These are phyloP conservation scores for Lymantria monacha DNA, from an alignment of 2,888 invertebrate genomes.

Conservation along the genomic window DNA sequence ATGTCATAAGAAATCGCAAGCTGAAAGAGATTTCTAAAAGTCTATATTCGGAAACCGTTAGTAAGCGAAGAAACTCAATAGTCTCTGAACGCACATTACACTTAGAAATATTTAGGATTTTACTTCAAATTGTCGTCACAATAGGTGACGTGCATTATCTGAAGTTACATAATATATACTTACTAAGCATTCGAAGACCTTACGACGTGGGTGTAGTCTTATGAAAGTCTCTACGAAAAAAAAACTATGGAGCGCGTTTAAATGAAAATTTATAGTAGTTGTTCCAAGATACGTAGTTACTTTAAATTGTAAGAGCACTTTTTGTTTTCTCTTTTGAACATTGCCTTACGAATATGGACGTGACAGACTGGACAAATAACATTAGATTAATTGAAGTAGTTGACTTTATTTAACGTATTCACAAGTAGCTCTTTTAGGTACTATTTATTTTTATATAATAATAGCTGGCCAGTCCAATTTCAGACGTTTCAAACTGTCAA, in stretches of 20 bases:
- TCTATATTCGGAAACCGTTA: constrained; percentile 17
- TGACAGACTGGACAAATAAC: no score
- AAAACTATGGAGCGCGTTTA: background rate
- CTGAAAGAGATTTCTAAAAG: no score
- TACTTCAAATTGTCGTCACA: constrained; percentile 41
- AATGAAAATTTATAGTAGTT: constrained; percentile 8
- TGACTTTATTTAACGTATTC: no score
- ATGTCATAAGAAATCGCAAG: no score
- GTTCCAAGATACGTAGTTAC: constrained; percentile 1
- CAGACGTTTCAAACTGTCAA: no score
- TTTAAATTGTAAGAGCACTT: background rate
- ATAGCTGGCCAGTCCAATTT: no score
- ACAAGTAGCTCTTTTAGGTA: no score
- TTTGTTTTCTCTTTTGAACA: constrained; percentile 3
- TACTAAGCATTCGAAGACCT: background rate
- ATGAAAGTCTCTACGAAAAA: constrained; percentile 17
- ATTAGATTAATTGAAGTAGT: no score
- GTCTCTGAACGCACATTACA: constrained; percentile 38
- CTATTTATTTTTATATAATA: no score
- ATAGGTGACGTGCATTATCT: constrained; percentile 20
- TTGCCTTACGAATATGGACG: background rate
- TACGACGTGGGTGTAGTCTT: constrained; percentile 5
- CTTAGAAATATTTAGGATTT: constrained; percentile 40
- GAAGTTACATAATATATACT: background rate
- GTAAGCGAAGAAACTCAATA: constrained; percentile 17